Evolutionary conservation across 2,113 vertebrate species (phyloP).

Genomic region (Oryzias celebensis): DNA sequence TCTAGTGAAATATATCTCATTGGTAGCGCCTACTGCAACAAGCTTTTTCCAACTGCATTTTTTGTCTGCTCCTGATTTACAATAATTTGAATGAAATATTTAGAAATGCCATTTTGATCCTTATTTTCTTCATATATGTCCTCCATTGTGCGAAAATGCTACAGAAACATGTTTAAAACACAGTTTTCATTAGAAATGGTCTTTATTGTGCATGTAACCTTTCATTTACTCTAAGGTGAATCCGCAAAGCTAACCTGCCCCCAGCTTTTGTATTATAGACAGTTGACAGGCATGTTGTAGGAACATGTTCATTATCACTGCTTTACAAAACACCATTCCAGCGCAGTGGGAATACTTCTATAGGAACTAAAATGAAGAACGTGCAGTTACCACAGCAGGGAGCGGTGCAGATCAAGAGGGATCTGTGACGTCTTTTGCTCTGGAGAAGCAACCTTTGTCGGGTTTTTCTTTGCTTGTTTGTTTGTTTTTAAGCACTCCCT

Average conservation of each 20-base stretch:
- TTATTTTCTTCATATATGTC: too few relatives aligned
- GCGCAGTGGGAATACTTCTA: conserved; percentile 45
- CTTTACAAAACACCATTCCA: conserved; percentile 50
- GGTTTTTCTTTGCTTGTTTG: not conserved
- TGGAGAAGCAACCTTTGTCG: conserved; percentile 16
- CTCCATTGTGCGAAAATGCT: too few relatives aligned
- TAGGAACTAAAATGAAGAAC: conserved; percentile 49
- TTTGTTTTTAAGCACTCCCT: conserved; percentile 19
- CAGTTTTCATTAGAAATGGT: not conserved
- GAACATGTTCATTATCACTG: conserved; percentile 42
- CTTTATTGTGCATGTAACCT: conserved; percentile 30
- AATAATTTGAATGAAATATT: too few relatives aligned
- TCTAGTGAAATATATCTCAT: too few relatives aligned
- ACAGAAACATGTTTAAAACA: too few relatives aligned
- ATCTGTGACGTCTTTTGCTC: conserved; percentile 30
- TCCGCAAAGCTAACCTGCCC: conserved; percentile 33
- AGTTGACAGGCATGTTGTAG: conserved; percentile 42
- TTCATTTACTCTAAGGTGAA: conserved; percentile 24
- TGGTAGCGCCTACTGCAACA: too few relatives aligned
- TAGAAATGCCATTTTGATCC: too few relatives aligned
- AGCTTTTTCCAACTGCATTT: too few relatives aligned
- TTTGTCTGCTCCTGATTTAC: too few relatives aligned
- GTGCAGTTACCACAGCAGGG: conserved; percentile 49
- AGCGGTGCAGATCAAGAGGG: conserved; percentile 37
- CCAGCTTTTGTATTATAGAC: conserved; percentile 36